phyloP scores from a whole-genome alignment of 2,888 invertebrate species.

The Patella ulyssiponensis region DNA sequence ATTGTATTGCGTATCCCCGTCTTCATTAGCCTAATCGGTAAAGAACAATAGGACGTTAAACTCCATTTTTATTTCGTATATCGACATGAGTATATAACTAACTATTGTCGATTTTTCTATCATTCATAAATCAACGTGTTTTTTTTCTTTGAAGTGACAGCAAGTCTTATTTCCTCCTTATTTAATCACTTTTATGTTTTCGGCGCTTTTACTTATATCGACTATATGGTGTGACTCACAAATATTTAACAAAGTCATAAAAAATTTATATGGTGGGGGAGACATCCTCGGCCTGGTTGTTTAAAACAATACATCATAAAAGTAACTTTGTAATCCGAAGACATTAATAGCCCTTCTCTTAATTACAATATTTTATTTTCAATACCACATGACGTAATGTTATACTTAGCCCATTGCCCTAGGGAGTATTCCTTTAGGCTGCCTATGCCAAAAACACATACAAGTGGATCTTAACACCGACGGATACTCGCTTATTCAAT shows the following conservation, averaged over 20 bases:
- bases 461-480: too few relatives aligned
- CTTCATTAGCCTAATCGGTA: too few relatives aligned
- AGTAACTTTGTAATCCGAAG: neutral
- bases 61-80: too few relatives aligned
- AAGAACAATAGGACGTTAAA: too few relatives aligned
- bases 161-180: neutral
- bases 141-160: slow-evolving; percentile 2
- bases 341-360: slow-evolving; percentile 4
- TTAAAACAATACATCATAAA: slow-evolving; percentile 8
- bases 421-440: too few relatives aligned
- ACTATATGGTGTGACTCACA: neutral
- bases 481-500: too few relatives aligned
- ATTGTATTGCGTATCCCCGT: too few relatives aligned
- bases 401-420: neutral
- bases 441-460: too few relatives aligned
- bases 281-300: neutral
- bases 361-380: slow-evolving; percentile 8
- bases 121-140: too few relatives aligned
- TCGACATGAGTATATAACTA: too few relatives aligned
- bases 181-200: neutral
- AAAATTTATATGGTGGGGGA: neutral
- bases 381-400: neutral
- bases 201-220: neutral
- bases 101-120: too few relatives aligned
- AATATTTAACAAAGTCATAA: neutral